phyloP scores from a whole-genome alignment of 2,888 invertebrate species.

The Aproaerema taeniolella region DNA sequence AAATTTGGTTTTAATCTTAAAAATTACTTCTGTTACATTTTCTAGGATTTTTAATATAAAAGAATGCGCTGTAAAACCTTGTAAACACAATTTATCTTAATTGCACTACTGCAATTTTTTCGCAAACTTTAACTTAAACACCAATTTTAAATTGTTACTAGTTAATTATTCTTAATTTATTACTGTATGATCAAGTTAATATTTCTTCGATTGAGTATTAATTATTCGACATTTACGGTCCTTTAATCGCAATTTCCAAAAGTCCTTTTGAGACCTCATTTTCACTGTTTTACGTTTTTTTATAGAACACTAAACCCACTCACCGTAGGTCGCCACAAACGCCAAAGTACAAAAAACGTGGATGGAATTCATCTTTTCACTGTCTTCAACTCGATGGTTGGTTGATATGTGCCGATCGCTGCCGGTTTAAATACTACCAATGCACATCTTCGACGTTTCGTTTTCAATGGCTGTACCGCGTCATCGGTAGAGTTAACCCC shows the following conservation, averaged over 20 bases:
- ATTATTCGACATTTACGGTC: no score
- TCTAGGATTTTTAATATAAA: no score
- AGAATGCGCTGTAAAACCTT: no score
- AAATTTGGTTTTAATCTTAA: no score
- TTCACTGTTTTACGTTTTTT: not conserved
- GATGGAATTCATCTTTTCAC: constrained; percentile 41
- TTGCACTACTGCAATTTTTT: no score
- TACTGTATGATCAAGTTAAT: no score
- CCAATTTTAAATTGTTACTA: no score
- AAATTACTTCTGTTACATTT: no score
- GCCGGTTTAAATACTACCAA: constrained; percentile 68
- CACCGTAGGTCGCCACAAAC: constrained; percentile 57
- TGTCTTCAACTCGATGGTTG: constrained; percentile 27
- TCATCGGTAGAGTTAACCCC: constrained; percentile 62
- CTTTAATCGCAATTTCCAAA: not conserved
- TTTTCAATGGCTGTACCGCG: constrained; percentile 63
- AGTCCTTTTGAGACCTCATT: not conserved
- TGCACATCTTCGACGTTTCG: constrained; percentile 47
- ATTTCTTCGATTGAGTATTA: no score
- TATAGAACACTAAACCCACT: constrained; percentile 30
- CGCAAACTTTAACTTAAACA: no score
- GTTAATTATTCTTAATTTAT: no score
- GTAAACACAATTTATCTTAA: no score
- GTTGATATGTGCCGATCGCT: constrained; percentile 51
- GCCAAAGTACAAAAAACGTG: constrained; percentile 35